Base-by-base conservation (phyloP, 2,797 vertebrate species). In the Anabas testudineus region DNA sequence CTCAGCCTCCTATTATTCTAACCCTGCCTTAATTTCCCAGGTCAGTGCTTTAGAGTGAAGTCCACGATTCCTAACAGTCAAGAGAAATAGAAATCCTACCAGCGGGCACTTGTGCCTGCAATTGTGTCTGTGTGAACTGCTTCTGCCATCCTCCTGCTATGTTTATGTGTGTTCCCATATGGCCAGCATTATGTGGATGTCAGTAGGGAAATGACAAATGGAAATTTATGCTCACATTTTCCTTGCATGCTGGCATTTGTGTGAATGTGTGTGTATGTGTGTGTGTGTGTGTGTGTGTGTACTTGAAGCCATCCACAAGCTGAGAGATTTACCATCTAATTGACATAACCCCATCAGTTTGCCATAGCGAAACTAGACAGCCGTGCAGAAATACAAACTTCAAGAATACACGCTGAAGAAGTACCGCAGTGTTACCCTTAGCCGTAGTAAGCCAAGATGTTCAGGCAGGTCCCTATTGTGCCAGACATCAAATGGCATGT, bases 401-500 rank as follows among this genome's bases (percentile, higher is more conserved):
- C 26, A 14, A 42, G 16, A 42, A 42, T 8, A n/a, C 8, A n/a
- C 5, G 15, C 18, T 52, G 14, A 36, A 10, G 12, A 37, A 36
- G 15, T 30, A 16, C 51, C 28, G 52, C 2, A 74, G 13, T 51
- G 46, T 52, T 15, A 26, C 10, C 1, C 52, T 54, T 18, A 36
- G 26, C 24, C n/a, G 28, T 24, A 43, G 49, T 52, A 46, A 59
- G 18, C 16, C 5, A 30, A n/a, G 16, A 12, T 9, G n/a, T 14
- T 42, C 42, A 19, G 4, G 10, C 51, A 62, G 39, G 22, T 61
- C 46, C 53, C 9, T 5, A 13, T 76, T n/a, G 67, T 22, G 34
- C 30, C 5, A 46, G 12, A 51, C 21, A 48, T 15, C 13, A 48
- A 55, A 59, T 30, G 18, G 7, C 18, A 45, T 26, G 47, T 28